phyloP scores from a whole-genome alignment of 1,140 invertebrate species.

The Papilio glaucus region DNA sequence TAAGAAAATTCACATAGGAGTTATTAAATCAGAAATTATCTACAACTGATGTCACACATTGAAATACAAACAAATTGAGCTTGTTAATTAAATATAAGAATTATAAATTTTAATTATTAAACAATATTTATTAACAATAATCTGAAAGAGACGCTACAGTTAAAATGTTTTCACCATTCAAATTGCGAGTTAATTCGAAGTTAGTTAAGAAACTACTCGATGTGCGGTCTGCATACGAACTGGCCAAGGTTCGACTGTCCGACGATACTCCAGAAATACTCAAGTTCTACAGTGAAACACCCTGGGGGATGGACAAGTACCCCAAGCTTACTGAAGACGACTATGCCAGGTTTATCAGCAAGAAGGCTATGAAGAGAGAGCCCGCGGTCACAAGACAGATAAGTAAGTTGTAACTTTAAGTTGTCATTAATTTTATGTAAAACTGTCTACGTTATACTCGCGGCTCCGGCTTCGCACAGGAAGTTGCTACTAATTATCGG shows the following conservation, averaged over 20 bases:
- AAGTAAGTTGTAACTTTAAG: slow-evolving; percentile 56
- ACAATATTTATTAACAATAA: background rate
- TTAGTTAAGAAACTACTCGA: slow-evolving; percentile 47
- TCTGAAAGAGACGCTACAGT: no score
- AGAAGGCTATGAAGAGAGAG: slow-evolving; percentile 55
- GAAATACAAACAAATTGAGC: no score
- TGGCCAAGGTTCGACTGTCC: slow-evolving; percentile 42
- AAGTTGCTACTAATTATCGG: no score
- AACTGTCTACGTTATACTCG: no score
- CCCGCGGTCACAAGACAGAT: slow-evolving; percentile 65
- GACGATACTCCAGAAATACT: slow-evolving; percentile 53
- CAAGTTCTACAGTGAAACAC: slow-evolving; percentile 59
- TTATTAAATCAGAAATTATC: no score
- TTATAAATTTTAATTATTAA: background rate
- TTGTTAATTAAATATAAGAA: background rate
- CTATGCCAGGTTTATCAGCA: slow-evolving; percentile 63
- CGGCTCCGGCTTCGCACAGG: no score
- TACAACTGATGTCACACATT: no score
- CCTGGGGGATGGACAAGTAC: slow-evolving; percentile 46
- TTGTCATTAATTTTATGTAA: background rate
- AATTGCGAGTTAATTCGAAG: slow-evolving; percentile 38
- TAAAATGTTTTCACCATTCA: slow-evolving; percentile 8
- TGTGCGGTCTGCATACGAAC: slow-evolving; percentile 37
- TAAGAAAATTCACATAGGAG: no score
- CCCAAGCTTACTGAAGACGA: slow-evolving; percentile 55